These are phyloP conservation scores for Stramonita haemastoma DNA, from an alignment of 2,888 invertebrate genomes.

Conservation along the genomic window DNA sequence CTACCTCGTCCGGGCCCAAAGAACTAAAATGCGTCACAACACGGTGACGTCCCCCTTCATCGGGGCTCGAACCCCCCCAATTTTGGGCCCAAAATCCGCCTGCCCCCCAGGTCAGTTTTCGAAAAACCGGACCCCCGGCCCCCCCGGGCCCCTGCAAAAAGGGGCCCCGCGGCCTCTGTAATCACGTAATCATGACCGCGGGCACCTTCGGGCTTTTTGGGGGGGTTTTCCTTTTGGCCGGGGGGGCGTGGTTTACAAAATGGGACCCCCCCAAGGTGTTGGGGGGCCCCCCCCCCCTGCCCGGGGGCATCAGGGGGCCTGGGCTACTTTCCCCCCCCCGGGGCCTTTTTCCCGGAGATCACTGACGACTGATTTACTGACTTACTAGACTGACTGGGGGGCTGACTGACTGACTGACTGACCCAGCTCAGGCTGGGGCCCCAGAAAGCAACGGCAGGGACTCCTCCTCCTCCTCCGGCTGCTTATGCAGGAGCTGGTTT, in stretches of 20 bases:
- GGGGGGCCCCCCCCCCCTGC: background rate
- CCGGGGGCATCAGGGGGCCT: background rate
- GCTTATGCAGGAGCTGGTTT: background rate
- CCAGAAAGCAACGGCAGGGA: background rate
- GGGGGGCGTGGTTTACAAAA: slow-evolving; percentile 39
- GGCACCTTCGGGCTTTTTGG: slow-evolving; percentile 40
- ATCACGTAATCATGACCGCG: slow-evolving; percentile 43
- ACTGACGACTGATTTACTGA: too few species aligned
- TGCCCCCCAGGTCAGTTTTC: background rate
- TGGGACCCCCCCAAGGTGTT: background rate
- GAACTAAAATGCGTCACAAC: slow-evolving; percentile 39
- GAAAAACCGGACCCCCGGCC: background rate
- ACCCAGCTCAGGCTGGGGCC: background rate
- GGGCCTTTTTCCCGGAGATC: slow-evolving; percentile 8
- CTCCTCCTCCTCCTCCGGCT: background rate
- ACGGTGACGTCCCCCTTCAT: slow-evolving; percentile 34
- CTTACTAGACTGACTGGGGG: too few species aligned
- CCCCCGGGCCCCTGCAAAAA: background rate
- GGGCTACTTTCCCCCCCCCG: slow-evolving; percentile 22
- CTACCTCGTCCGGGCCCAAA: slow-evolving; percentile 35
- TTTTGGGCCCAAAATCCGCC: slow-evolving; percentile 29
- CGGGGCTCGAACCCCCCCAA: slow-evolving; percentile 16
- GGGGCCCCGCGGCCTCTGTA: slow-evolving; percentile 26
- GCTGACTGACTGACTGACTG: background rate
- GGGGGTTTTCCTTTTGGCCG: slow-evolving; percentile 37